Evolutionary conservation across 1,140 invertebrate species (phyloP).

Genomic region (Schlechtendalia chinensis): DNA sequence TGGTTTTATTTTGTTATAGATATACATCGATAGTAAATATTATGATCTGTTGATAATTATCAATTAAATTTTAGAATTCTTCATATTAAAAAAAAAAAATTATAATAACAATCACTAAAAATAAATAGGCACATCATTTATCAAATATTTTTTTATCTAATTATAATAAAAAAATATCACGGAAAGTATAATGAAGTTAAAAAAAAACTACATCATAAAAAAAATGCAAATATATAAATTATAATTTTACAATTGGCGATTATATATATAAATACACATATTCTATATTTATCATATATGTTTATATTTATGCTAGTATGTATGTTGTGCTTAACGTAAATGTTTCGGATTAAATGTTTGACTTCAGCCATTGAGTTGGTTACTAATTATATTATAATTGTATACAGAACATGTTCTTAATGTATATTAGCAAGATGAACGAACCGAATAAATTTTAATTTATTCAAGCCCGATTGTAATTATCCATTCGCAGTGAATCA

Average conservation of each 20-base stretch:
- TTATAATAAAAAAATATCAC: constrained; percentile 48
- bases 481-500: constrained; percentile 1
- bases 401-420: background rate
- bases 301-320: constrained; percentile 5
- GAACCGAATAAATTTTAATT: background rate
- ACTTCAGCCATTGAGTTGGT: constrained; percentile 1
- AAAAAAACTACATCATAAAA: constrained; percentile 31
- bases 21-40: constrained; percentile 41
- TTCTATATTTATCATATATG: constrained; percentile 3
- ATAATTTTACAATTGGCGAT: too few relatives aligned
- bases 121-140: constrained; percentile 48
- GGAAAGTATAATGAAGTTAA: constrained; percentile 43
- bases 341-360: constrained; percentile 21
- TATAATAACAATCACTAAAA: constrained; percentile 47
- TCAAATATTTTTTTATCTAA: constrained; percentile 45
- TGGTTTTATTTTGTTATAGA: constrained; percentile 41
- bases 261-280: too few relatives aligned
- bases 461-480: background rate
- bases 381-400: background rate
- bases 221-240: constrained; percentile 24
- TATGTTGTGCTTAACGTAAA: constrained; percentile 12
- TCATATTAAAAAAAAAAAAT: constrained; percentile 18
- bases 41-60: constrained; percentile 41
- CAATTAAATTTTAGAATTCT: constrained; percentile 38
- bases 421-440: background rate